Base-by-base conservation (phyloP, 2,113 vertebrate species). In the Xenus cinereus region DNA sequence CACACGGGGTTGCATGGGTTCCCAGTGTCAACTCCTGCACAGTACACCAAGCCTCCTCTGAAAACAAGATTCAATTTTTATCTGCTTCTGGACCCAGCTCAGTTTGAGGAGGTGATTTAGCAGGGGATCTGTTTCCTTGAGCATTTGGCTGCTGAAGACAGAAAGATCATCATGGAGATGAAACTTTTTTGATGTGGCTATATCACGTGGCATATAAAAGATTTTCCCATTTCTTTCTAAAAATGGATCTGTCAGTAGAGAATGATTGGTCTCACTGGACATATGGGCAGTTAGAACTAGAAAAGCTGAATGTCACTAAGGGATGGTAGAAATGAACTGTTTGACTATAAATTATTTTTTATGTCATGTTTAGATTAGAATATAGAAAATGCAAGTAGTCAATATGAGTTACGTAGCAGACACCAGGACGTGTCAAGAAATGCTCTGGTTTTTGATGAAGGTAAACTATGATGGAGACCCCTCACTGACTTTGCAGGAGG, bases 151-250 rank as follows among this genome's bases (percentile, higher is more conserved):
- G 45, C 53, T 66, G 66, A 71, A 90, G 53, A 64, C 80, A 60
- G 75, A 88, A 83, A 71, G 76, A 81, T 51, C 11, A 7, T 78
- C 0, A 0, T 14, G 28, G 41, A 89, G 53, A 87, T 30, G 17
- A 93, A 93, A 69, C 69, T 82, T 75, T 57, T 87, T 81, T 2
- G 8, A 37, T 76, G 73, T 50, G 80, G 20, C 26, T 77, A 6
- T 14, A 3, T 67, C 6, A 1, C 11, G 24, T 39, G 39, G 48
- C 28, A 62, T 33, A 33, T 63, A 68, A 94, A 96, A 92, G 43
- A 69, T 95, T 95, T 92, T 78, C 80, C 94, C 45, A n/a, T 93
- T 96, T 87, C 73, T 54, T 89, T 84, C 90, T 87, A 89, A 95
- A 96, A 96, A 73, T 60, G 53, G 66, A 69, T 79, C 69, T 91